phyloP scores from a whole-genome alignment of 2,113 vertebrate genomes.

The Cryptomyrus ogoouensis region DNA sequence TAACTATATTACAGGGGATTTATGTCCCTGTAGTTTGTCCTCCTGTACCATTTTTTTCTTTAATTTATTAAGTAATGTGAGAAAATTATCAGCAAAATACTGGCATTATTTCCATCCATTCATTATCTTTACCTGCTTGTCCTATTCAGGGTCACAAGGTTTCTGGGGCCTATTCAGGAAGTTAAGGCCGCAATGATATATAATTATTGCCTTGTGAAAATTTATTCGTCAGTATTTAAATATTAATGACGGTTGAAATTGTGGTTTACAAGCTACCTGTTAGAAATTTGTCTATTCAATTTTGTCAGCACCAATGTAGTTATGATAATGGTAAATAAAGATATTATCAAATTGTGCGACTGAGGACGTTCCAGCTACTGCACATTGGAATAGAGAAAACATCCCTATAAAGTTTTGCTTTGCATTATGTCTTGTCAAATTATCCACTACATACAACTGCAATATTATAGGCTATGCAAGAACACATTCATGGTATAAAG shows the following conservation, averaged over 20 bases:
- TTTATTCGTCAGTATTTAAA: not conserved
- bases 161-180: not conserved
- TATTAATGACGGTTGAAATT: not conserved
- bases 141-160: not conserved
- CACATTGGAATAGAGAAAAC: not conserved
- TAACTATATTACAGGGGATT: not conserved
- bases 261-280: not conserved
- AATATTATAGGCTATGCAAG: not conserved
- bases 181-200: not conserved
- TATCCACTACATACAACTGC: not conserved
- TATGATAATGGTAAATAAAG: not conserved
- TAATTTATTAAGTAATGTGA: not conserved
- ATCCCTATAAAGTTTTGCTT: not conserved
- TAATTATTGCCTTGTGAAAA: not conserved
- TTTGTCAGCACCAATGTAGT: not conserved
- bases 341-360: not conserved
- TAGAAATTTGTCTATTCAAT: not conserved
- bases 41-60: not conserved
- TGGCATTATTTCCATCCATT: not conserved
- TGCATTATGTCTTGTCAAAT: not conserved
- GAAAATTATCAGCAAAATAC: not conserved
- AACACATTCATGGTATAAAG: not conserved
- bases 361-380: not conserved
- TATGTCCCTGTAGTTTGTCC: not conserved
- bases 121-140: not conserved